These are phyloP conservation scores for Incurvaria masculella DNA, from an alignment of 2,888 invertebrate species.

Conservation along the genomic window DNA sequence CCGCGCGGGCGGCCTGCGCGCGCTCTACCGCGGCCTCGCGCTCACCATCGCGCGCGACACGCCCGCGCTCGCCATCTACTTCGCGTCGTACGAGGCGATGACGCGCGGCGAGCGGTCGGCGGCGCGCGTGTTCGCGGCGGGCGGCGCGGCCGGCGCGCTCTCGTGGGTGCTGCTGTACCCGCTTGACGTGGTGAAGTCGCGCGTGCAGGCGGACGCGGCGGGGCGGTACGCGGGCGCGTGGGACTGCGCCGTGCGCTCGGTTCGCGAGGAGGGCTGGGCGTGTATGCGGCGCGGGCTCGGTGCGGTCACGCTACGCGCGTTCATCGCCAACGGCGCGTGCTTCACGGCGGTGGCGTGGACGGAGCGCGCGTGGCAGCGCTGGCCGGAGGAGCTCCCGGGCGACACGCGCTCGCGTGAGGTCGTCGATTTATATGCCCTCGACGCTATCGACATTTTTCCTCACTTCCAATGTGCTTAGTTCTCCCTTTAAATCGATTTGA, in stretches of 20 bases:
- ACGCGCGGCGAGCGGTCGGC: slow-evolving; percentile 62
- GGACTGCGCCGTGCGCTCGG: slow-evolving; percentile 72
- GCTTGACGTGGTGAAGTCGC: slow-evolving; percentile 85
- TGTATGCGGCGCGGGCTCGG: slow-evolving; percentile 74
- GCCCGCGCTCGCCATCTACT: slow-evolving; percentile 84
- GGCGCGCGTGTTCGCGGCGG: slow-evolving; percentile 69
- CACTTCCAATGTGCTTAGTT: slow-evolving; percentile 63
- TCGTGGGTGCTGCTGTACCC: slow-evolving; percentile 90
- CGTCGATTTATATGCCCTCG: slow-evolving; percentile 61
- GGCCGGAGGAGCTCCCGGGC: slow-evolving; percentile 24
- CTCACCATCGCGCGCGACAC: slow-evolving; percentile 76
- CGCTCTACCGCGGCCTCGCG: slow-evolving; percentile 71
- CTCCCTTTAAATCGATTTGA: slow-evolving; percentile 54
- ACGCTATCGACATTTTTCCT: slow-evolving; percentile 62
- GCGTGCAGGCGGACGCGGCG: slow-evolving; percentile 72
- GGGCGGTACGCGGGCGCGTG: slow-evolving; percentile 63
- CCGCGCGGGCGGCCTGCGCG: slow-evolving; percentile 61
- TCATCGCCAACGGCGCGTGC: slow-evolving; percentile 91
- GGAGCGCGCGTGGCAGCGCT: slow-evolving; percentile 53
- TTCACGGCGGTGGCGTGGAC: slow-evolving; percentile 85
- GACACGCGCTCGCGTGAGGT: slow-evolving; percentile 26
- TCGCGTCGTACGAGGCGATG: slow-evolving; percentile 77
- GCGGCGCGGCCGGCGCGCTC: slow-evolving; percentile 79
- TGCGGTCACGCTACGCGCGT: slow-evolving; percentile 81
- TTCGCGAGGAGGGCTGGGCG: slow-evolving; percentile 64